A percentile compares a stretch with the other conserved stretches of the same genome.
These are phyloP conservation scores for Tachina fera DNA, from an alignment of 2,888 invertebrate genomes.

Conservation along the genomic window DNA sequence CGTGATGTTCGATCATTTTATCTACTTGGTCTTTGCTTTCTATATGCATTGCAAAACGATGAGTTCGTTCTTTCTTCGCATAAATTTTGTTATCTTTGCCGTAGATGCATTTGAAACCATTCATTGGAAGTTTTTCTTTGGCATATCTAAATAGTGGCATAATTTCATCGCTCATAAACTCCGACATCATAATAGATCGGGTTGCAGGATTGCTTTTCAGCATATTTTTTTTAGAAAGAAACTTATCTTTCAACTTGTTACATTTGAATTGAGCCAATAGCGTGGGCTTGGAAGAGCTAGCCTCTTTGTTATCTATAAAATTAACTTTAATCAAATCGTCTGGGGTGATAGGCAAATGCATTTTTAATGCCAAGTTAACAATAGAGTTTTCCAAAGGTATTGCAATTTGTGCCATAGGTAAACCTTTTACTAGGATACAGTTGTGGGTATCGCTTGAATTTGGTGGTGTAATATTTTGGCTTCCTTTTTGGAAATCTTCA, in stretches of 20 bases:
- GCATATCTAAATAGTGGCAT: background rate
- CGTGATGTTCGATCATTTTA: too few species aligned
- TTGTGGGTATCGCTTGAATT: background rate
- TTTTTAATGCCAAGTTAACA: constrained; percentile 25
- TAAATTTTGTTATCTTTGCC: background rate
- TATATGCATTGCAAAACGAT: background rate
- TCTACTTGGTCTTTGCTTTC: background rate
- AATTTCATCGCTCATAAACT: background rate
- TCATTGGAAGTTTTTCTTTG: background rate
- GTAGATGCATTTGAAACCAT: background rate
- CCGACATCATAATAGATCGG: background rate
- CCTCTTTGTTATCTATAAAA: background rate
- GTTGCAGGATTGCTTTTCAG: constrained; percentile 18
- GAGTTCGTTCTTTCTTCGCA: background rate
- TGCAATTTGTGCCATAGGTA: background rate
- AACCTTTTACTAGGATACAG: constrained; percentile 18
- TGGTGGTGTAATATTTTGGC: too few species aligned
- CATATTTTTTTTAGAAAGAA: constrained; percentile 42
- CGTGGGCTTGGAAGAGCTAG: background rate
- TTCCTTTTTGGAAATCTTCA: background rate
- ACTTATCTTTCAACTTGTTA: constrained; percentile 39
- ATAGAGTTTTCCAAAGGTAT: constrained; percentile 32
- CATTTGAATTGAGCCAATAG: constrained; percentile 58
- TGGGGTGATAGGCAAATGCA: background rate
- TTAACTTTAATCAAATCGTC: constrained; percentile 40